phyloP scores from a whole-genome alignment of 2,888 invertebrate species.

The Caenorhabditis drosophilae region DNA sequence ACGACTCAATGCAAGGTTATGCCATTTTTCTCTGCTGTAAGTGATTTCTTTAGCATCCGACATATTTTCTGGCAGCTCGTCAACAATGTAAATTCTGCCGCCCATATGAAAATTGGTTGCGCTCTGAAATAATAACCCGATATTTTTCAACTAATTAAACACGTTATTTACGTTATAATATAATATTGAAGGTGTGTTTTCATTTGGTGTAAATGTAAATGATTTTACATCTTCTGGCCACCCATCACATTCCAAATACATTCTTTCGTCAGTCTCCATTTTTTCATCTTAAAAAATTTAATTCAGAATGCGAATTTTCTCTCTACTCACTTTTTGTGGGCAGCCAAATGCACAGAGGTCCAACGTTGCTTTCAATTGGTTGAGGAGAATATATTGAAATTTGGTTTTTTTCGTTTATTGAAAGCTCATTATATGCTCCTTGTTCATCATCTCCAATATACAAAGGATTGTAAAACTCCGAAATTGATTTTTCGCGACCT shows the following conservation, averaged over 20 bases:
- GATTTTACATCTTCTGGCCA: conserved; percentile 37
- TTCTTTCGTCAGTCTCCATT: conserved; percentile 69
- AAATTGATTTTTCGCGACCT: conserved; percentile 82
- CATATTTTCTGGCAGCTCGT: conserved; percentile 72
- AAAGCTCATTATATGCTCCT: conserved; percentile 82
- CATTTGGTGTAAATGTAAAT: conserved; percentile 80
- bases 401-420: conserved; percentile 76
- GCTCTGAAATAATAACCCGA: conserved; percentile 75
- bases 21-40: conserved; percentile 55
- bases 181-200: conserved; percentile 83
- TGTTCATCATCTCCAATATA: conserved; percentile 84
- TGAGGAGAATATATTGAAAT: no score
- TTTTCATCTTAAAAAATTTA: no score
- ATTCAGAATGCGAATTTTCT: no score
- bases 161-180: conserved; percentile 75
- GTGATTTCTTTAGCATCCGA: conserved; percentile 57
- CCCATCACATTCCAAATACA: conserved; percentile 74
- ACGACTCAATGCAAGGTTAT: conserved; percentile 23
- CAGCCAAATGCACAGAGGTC: conserved; percentile 81
- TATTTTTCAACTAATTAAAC: no score
- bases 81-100: conserved; percentile 88
- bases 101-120: conserved; percentile 93
- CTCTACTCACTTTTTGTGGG: conserved; percentile 75
- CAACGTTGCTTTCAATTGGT: conserved; percentile 73
- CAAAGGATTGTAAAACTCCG: conserved; percentile 84